These are phyloP conservation scores for Recurvirostra avosetta DNA, from an alignment of 2,113 vertebrate species.

Conservation along the genomic window DNA sequence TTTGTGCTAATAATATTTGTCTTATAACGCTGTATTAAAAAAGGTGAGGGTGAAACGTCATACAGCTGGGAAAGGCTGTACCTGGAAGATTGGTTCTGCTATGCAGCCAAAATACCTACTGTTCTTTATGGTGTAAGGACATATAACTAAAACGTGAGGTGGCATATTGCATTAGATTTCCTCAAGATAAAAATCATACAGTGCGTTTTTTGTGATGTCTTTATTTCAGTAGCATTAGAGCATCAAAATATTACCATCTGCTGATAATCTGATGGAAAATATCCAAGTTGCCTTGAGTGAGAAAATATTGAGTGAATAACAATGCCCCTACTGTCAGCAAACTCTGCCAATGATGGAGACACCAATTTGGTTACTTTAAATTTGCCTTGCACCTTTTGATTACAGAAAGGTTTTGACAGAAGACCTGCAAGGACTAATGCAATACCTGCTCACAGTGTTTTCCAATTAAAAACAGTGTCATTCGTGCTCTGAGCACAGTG, in stretches of 20 bases:
- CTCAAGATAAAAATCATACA: not conserved
- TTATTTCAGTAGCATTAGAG: not conserved
- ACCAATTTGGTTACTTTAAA: not conserved
- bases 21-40: not conserved
- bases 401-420: not conserved
- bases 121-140: not conserved
- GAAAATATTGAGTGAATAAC: not conserved
- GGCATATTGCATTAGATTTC: not conserved
- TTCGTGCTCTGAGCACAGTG: too few species aligned
- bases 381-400: not conserved
- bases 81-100: not conserved
- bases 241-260: not conserved
- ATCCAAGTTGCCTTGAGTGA: not conserved
- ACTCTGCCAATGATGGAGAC: not conserved
- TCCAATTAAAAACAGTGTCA: not conserved
- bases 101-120: not conserved
- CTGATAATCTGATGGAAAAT: conserved; percentile 7
- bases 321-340: not conserved
- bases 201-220: not conserved
- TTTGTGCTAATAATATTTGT: not conserved
- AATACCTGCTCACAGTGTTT: not conserved
- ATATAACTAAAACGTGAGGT: not conserved
- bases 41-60: not conserved
- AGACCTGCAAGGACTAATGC: not conserved
- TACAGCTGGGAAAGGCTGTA: not conserved